Evolutionary conservation across 92 coral and sea anemone genomes (phyloP), one percentile per base, ranked within the genome.

Genomic region (Phenganax stokvisi): DNA sequence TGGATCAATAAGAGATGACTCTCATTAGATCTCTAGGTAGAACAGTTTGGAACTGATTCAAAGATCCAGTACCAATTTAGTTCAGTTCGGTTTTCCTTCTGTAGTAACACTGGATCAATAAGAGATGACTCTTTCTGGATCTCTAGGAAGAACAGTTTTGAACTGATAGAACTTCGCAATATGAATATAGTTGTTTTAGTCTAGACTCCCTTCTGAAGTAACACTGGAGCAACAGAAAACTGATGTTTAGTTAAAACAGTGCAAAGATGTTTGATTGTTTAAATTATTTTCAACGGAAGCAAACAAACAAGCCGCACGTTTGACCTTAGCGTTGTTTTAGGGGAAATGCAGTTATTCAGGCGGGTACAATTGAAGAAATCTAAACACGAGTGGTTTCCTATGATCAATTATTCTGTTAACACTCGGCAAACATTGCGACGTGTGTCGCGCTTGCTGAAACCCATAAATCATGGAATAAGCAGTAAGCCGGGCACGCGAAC

Each of bases 341-440:
- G 72, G 72, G 72, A 66, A 66, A 66, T 66, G 47, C 15, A 66
- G 72, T 7, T 66, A 66, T 66, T 30, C 31, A 66, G 72, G 72
- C 72, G 72, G 72, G 72, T 66, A 13, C 72, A 66, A 25, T 66
- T 57, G 57, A 76, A 15, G 53, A 59, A 76, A 76, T 57, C 28
- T 76, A 17, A 76, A 57, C 80, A 76, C 27, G 12, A 57, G 68
- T 61, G 9, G 9, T 54, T 56, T 58, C 80, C 80, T 76, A 56
- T 76, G 72, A 25, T 62, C 52, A 52, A 52, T 76, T 57, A 76
- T n/a, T 12, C 28, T 76, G 66, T 76, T 76, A 31, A 76, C 80
- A 76, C 80, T 76, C 80, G 44, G 10, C 80, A 76, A 76, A 56
- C 28, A 76, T 20, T 11, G 6, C 57, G 67, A 53, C 79, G 37